Percentiles rank a stretch among this genome's conserved stretches.
These are phyloP conservation scores for Spilosoma lubricipeda DNA, from an alignment of 2,888 invertebrate species.

Conservation along the genomic window DNA sequence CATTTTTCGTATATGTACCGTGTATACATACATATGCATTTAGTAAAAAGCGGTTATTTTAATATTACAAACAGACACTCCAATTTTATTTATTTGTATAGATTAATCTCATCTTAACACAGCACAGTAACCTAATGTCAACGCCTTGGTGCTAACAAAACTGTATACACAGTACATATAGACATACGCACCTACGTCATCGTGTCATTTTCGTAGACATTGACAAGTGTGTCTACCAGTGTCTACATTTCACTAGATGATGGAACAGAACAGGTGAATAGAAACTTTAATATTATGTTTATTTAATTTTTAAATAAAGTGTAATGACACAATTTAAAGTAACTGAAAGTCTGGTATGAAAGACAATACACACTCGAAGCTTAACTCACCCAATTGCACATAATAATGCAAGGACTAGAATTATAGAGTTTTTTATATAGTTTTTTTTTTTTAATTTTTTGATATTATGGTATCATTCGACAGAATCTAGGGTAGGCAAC, in stretches of 20 bases:
- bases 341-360: background rate
- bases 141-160: constrained; percentile 12
- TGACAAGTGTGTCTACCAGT: background rate
- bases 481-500: too few relatives aligned
- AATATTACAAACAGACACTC: too few relatives aligned
- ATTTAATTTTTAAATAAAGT: background rate
- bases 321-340: background rate
- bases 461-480: too few relatives aligned
- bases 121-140: constrained; percentile 4
- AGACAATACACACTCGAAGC: background rate
- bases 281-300: background rate
- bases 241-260: constrained; percentile 2
- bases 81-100: too few relatives aligned
- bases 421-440: background rate
- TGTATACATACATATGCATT: too few relatives aligned
- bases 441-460: too few relatives aligned
- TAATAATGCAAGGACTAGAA: background rate
- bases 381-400: background rate
- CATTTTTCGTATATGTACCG: too few relatives aligned
- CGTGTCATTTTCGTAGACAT: background rate
- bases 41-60: too few relatives aligned
- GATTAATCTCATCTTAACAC: constrained; percentile 3
- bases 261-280: background rate
- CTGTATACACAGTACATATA: constrained; percentile 8
- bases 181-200: background rate